Evolutionary conservation across 2,888 invertebrate species (phyloP), one percentile per base, ranked within the genome.

Genomic region (Formica aserva): DNA sequence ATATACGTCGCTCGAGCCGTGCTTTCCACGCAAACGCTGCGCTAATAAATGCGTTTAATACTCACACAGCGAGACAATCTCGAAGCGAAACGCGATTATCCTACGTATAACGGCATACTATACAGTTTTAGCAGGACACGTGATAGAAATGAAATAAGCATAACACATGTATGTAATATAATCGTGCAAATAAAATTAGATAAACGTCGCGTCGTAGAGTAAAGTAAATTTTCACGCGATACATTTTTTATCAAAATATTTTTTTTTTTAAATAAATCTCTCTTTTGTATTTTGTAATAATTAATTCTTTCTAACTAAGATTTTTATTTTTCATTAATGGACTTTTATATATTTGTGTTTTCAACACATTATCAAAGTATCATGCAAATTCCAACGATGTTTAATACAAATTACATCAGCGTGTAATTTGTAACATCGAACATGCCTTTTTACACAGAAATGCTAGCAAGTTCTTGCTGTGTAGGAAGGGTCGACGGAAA

Each of bases 11-110:
- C 57, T 41, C 41, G 35, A 41, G 69, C 41, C 76, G 48, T 63
- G 35, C 67, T 77, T 11, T 57, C 77, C 22, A 32, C 45, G 69
- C 57, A 32, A 78, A 55, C 57, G 69, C 32, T 11, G 69, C 22
- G 41, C 32, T 78, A 78, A 78, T 69, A 69, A 78, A 78, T 78
- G 57, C 57, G 29, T 18, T 78, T 78, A 78, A 78, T 69, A 41
- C 22, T 69, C 41, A 55, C 41, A 41, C 22, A 45, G 57, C 57
- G 32, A 32, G 38, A 78, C 45, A 78, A 67, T 78, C 29, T 60
- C 67, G 41, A 41, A n/a, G 57, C 32, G 22, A 67, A 32, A 32
- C 32, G 77, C 32, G 77, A 78, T 78, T 77, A 66, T 55, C 52
- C 52, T 52, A 52, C 41, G 6, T 22, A 29, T n/a, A 67, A 66